Conservation (phyloP, 1,140 invertebrate genomes). For the Drosophila grimshawi region DNA sequence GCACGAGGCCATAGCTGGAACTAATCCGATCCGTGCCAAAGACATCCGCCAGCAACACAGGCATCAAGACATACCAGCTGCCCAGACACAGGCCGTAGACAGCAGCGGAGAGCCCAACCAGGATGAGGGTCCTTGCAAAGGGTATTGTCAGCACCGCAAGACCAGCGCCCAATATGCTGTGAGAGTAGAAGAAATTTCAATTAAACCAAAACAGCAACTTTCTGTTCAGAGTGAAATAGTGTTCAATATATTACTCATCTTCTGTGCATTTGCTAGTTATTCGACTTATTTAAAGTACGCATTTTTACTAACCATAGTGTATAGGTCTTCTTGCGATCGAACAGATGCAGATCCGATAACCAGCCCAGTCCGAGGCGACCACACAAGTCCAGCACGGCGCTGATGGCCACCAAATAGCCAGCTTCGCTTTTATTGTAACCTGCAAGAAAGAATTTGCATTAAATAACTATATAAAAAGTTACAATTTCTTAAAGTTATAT, state of each 20-base stretch:
- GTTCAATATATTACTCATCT: too few relatives aligned
- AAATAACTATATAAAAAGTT: too few relatives aligned
- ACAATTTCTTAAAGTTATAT: too few relatives aligned
- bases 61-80: conserved; percentile 90
- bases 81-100: conserved; percentile 90
- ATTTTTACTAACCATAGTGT: conserved; percentile 87
- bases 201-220: not conserved
- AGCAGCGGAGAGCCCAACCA: conserved; percentile 86
- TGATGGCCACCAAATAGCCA: conserved; percentile 89
- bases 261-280: not conserved
- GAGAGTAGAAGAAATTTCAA: conserved; percentile 37
- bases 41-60: conserved; percentile 89
- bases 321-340: conserved; percentile 89
- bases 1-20: conserved; percentile 89
- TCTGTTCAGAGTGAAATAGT: too few relatives aligned
- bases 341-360: conserved; percentile 89
- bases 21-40: conserved; percentile 90
- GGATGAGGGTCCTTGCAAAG: conserved; percentile 87
- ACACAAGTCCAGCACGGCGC: conserved; percentile 89
- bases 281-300: not conserved
- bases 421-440: conserved; percentile 89
- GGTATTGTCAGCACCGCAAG: conserved; percentile 88
- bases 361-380: conserved; percentile 89
- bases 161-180: conserved; percentile 89
- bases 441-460: not conserved